A percentile compares a stretch with the other conserved stretches of the same genome.
Evolutionary conservation across 2,797 vertebrate species (phyloP).

Genomic region (Poecilia wingei): DNA sequence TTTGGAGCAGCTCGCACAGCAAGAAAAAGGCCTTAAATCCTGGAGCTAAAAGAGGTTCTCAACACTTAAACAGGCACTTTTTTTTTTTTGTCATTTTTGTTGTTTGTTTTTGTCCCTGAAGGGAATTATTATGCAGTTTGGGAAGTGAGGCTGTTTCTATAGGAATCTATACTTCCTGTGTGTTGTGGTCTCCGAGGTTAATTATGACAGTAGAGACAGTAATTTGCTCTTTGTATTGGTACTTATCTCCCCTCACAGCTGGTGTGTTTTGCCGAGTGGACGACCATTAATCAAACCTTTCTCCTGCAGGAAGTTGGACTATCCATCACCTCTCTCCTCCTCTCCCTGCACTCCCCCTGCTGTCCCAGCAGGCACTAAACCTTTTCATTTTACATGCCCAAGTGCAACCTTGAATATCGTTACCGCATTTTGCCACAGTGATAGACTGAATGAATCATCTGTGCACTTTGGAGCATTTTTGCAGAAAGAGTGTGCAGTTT

Average conservation of each 20-base stretch:
- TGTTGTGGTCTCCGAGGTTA: slow-evolving; percentile 80
- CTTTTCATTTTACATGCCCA: slow-evolving; percentile 82
- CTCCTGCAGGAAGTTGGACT: slow-evolving; percentile 82
- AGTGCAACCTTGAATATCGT: slow-evolving; percentile 77
- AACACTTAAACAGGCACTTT: slow-evolving; percentile 22
- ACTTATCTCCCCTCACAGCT: slow-evolving; percentile 91
- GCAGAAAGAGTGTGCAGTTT: slow-evolving; percentile 54
- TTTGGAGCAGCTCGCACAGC: slow-evolving; percentile 60
- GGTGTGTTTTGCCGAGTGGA: slow-evolving; percentile 82
- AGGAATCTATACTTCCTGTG: slow-evolving; percentile 64
- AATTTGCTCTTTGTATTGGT: slow-evolving; percentile 84
- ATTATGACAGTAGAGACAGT: slow-evolving; percentile 88
- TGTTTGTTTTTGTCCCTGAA: slow-evolving; percentile 17
- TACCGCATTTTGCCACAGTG: slow-evolving; percentile 52
- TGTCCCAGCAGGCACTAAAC: slow-evolving; percentile 81
- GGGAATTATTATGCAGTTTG: slow-evolving; percentile 30
- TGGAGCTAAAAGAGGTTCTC: slow-evolving; percentile 51
- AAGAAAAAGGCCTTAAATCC: slow-evolving; percentile 65
- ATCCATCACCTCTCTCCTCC: slow-evolving; percentile 83
- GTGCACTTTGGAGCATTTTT: slow-evolving; percentile 53
- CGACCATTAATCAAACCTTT: slow-evolving; percentile 91
- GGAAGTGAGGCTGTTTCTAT: slow-evolving; percentile 47
- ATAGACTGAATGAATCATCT: slow-evolving; percentile 57
- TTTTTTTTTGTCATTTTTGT: slow-evolving; percentile 38
- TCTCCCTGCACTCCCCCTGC: slow-evolving; percentile 59